A percentile compares a stretch with the other conserved stretches of the same genome.
Evolutionary conservation across 1,140 invertebrate genomes (phyloP).

Genomic region (Drosophila carrolli): DNA sequence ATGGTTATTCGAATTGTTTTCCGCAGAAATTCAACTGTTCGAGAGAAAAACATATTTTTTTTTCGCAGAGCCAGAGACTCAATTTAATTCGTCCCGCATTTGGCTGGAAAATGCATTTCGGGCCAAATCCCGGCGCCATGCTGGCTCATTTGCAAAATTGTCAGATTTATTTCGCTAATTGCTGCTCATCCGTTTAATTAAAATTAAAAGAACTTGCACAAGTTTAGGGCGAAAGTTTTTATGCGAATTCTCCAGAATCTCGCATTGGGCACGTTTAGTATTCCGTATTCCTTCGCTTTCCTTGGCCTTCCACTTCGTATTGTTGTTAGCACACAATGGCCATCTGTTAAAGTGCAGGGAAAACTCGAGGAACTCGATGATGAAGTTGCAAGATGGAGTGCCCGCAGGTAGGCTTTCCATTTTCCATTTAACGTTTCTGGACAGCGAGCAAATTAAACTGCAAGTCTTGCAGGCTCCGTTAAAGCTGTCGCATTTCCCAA

Average conservation of each 20-base stretch:
- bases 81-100: slow-evolving; percentile 30
- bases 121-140: slow-evolving; percentile 26
- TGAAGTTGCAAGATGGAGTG: slow-evolving; percentile 29
- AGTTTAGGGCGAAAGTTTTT: slow-evolving; percentile 66
- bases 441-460: slow-evolving; percentile 51
- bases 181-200: slow-evolving; percentile 83
- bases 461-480: slow-evolving; percentile 35
- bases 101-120: neutral
- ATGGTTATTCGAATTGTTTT: slow-evolving; percentile 44
- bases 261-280: slow-evolving; percentile 73
- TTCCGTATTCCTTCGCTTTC: slow-evolving; percentile 17
- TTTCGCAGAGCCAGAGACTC: neutral
- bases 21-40: slow-evolving; percentile 1
- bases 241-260: slow-evolving; percentile 57
- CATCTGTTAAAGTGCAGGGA: slow-evolving; percentile 48
- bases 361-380: slow-evolving; percentile 27
- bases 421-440: slow-evolving; percentile 2
- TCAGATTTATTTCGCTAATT: slow-evolving; percentile 82
- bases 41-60: slow-evolving; percentile 39
- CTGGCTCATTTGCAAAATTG: slow-evolving; percentile 77
- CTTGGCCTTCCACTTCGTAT: slow-evolving; percentile 17
- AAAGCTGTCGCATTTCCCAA: slow-evolving; percentile 59
- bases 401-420: slow-evolving; percentile 36
- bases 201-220: slow-evolving; percentile 76
- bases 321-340: slow-evolving; percentile 50